Conservation (phyloP, 2,797 vertebrate genomes). For the Falco peregrinus region DNA sequence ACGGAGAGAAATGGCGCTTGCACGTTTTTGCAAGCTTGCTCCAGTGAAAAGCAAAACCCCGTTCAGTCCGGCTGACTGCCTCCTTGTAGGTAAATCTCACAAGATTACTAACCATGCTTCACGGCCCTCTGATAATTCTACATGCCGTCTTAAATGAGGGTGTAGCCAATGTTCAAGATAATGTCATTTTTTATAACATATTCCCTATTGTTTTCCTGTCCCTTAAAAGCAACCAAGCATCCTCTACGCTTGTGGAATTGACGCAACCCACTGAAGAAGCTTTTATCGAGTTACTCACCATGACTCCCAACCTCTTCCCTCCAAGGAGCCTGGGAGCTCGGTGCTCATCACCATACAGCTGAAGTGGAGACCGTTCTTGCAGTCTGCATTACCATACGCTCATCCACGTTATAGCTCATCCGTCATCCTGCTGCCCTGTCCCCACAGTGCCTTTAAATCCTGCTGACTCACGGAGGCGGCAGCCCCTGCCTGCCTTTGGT, state of each 20-base stretch:
- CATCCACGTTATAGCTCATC: slow-evolving; percentile 4
- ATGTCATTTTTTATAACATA: slow-evolving; percentile 52
- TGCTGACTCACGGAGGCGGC: not conserved
- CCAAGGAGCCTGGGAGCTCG: slow-evolving; percentile 40
- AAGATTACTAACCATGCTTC: slow-evolving; percentile 41
- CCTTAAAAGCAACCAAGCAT: slow-evolving; percentile 61
- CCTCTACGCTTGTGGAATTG: not conserved
- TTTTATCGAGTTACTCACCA: slow-evolving; percentile 61
- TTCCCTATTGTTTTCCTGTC: slow-evolving; percentile 39
- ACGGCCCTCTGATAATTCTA: slow-evolving; percentile 16
- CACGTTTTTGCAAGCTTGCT: not conserved
- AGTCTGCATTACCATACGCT: slow-evolving; percentile 24
- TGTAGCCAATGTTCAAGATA: slow-evolving; percentile 42
- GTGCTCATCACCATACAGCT: not conserved
- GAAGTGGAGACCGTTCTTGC: slow-evolving; percentile 48
- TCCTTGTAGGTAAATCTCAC: slow-evolving; percentile 11
- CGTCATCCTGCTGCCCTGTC: not conserved
- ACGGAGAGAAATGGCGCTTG: not conserved
- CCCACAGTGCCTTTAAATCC: not conserved
- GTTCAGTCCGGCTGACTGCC: not conserved
- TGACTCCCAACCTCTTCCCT: slow-evolving; percentile 62
- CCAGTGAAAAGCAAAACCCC: not conserved
- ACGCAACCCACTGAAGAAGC: slow-evolving; percentile 44
- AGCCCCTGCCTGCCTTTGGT: rapidly evolving
- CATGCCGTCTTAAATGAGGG: slow-evolving; percentile 19